Conservation (phyloP, 2,113 vertebrate genomes). For the Tonatia bakeri region DNA sequence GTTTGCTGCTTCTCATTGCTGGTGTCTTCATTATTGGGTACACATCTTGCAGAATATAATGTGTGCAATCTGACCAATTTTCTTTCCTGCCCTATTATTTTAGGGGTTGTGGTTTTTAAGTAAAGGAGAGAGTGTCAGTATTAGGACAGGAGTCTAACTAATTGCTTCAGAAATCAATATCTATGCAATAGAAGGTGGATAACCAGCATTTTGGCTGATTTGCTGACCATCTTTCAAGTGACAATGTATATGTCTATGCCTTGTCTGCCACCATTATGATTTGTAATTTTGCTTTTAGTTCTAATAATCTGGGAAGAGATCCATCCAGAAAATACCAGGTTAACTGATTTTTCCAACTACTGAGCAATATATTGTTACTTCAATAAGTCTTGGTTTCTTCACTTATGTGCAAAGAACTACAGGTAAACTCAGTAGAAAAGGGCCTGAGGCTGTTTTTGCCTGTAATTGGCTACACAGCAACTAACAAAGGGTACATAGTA, state of each 20-base stretch:
- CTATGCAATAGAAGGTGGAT: background rate
- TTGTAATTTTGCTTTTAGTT: background rate
- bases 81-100: slow-evolving; percentile 7
- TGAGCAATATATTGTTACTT: background rate
- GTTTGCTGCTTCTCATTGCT: background rate
- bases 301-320: background rate
- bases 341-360: background rate
- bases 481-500: background rate
- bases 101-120: background rate
- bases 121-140: background rate
- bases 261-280: background rate
- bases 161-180: background rate
- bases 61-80: background rate
- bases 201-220: background rate
- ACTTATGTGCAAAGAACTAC: background rate
- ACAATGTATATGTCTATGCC: background rate
- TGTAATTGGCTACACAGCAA: background rate
- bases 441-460: background rate
- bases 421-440: background rate
- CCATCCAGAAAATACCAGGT: background rate
- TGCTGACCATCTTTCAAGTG: background rate
- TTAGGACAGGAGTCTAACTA: background rate
- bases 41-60: background rate
- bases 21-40: background rate
- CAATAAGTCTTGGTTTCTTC: background rate